phyloP scores from a whole-genome alignment of 2,113 vertebrate genomes.

The Cygnus buccinator region DNA sequence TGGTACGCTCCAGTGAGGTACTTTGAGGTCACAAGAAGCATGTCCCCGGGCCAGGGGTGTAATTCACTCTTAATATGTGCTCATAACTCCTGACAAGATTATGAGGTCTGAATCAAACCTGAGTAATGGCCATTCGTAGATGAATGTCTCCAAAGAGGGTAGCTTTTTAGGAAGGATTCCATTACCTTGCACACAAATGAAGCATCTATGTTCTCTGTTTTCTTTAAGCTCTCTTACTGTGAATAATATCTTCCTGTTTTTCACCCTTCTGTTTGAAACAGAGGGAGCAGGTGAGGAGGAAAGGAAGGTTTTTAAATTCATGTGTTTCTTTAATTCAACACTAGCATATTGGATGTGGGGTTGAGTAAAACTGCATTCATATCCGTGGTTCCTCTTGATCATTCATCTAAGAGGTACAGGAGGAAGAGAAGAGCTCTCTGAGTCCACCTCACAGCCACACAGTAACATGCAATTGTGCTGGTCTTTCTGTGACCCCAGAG shows the following conservation, averaged over 20 bases:
- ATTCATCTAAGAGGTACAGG: background rate
- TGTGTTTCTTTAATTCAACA: background rate
- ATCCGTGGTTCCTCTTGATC: background rate
- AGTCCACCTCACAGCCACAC: background rate
- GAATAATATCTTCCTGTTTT: slow-evolving; percentile 39
- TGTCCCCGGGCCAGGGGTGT: background rate
- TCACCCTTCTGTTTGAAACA: slow-evolving; percentile 48
- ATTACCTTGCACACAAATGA: background rate
- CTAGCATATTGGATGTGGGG: background rate
- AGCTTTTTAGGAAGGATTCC: background rate
- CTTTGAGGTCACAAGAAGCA: background rate
- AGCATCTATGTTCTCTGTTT: background rate
- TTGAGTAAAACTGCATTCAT: slow-evolving; percentile 58
- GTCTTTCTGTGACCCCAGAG: background rate
- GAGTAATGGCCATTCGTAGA: background rate
- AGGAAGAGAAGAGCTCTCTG: background rate
- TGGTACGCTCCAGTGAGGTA: background rate
- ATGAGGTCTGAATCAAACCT: background rate
- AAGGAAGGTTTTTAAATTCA: slow-evolving; percentile 24
- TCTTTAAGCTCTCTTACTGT: slow-evolving; percentile 34
- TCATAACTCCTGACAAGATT: background rate
- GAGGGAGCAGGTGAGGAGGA: slow-evolving; percentile 53
- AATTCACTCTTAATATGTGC: background rate
- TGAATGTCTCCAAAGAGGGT: background rate
- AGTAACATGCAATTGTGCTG: background rate